Conservation (phyloP, 2,797 vertebrate genomes). For the Lepilemur ruficaudatus region DNA sequence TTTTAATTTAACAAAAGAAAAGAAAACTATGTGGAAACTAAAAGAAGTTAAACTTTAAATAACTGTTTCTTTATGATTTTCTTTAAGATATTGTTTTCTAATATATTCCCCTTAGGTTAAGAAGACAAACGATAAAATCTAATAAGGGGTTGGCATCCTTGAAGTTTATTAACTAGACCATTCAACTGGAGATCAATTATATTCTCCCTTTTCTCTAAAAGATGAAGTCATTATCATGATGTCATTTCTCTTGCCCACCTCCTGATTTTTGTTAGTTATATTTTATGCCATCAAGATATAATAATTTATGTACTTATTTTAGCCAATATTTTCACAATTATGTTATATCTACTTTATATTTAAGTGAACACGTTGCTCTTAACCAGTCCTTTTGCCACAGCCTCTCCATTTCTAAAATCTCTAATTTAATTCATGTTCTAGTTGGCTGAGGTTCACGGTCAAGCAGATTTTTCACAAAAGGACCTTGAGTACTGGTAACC, state of each 20-base stretch:
- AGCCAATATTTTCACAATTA: not conserved
- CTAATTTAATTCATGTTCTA: not conserved
- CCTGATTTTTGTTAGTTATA: not conserved
- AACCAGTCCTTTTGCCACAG: not conserved
- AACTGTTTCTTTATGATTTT: not conserved
- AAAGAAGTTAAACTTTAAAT: not conserved
- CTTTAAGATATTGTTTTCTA: not conserved
- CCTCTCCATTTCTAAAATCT: not conserved
- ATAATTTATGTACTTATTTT: not conserved
- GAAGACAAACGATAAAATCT: not conserved
- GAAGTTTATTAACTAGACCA: not conserved
- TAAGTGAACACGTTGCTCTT: not conserved
- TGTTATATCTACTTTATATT: not conserved
- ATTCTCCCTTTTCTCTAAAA: not conserved
- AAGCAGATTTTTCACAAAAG: not conserved
- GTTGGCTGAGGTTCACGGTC: not conserved
- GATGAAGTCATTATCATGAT: not conserved
- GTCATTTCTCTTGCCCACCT: not conserved
- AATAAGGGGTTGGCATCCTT: not conserved
- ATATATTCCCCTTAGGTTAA: not conserved
- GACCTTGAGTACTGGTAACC: not conserved
- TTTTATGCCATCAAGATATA: not conserved
- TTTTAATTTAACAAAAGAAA: constrained; percentile 8
- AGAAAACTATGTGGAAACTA: not conserved
- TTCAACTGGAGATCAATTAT: not conserved